phyloP scores from a whole-genome alignment of 2,113 vertebrate species.

The Dissostichus mawsoni region DNA sequence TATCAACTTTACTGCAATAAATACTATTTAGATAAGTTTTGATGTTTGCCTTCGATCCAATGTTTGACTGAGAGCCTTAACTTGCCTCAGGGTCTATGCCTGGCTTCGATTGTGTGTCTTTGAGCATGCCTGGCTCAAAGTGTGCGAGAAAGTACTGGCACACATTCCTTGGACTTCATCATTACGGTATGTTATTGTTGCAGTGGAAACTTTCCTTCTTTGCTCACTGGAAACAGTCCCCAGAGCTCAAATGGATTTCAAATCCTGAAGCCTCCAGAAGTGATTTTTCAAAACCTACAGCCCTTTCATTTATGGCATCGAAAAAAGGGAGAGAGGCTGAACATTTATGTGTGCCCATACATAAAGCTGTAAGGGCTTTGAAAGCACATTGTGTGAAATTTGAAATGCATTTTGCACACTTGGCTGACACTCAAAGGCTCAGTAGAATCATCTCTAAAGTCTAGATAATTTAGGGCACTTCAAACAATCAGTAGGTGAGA shows the following conservation, averaged over 20 bases:
- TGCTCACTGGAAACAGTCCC: constrained; percentile 43
- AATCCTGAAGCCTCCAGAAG: constrained; percentile 14
- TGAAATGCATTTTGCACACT: constrained; percentile 13
- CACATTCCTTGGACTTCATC: constrained; percentile 48
- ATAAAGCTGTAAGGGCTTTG: constrained; percentile 10
- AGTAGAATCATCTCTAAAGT: constrained; percentile 6
- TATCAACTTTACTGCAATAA: background rate
- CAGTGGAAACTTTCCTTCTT: constrained; percentile 63
- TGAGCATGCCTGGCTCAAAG: background rate
- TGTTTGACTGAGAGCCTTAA: background rate
- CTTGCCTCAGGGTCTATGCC: background rate
- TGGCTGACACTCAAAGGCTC: constrained; percentile 14
- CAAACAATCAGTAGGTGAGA: background rate
- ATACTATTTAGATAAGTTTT: background rate
- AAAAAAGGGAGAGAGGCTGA: constrained; percentile 17
- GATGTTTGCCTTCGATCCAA: background rate
- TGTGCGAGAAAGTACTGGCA: constrained; percentile 29
- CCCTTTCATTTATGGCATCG: constrained; percentile 28
- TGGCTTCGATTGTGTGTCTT: constrained; percentile 16
- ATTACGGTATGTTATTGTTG: constrained; percentile 60
- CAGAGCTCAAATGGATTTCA: constrained; percentile 27
- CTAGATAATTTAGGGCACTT: constrained; percentile 2
- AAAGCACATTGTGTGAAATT: constrained; percentile 26
- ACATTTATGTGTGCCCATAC: background rate
- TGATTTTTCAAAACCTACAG: constrained; percentile 19